Base-by-base conservation (phyloP, 2,888 invertebrate species). In the Lasioglossum zephyrum region DNA sequence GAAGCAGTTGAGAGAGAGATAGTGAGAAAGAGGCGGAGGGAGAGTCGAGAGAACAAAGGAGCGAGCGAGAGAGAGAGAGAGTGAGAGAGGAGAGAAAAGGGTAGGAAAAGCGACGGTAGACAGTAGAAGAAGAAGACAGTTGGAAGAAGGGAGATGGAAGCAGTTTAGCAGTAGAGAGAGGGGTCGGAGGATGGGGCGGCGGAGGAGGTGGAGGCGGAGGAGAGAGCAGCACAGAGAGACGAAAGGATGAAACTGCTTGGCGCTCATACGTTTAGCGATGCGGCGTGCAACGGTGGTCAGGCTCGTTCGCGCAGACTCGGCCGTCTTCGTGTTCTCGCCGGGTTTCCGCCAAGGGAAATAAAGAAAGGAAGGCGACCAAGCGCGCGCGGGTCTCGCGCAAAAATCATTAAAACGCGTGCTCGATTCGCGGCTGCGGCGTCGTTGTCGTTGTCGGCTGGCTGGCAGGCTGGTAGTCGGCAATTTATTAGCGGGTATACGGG, bases 401-500 rank as follows among this genome's bases (percentile, higher is more conserved):
- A 93, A 93, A 93, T 93, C 93, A 90, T 93, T 93, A 92, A 93
- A 92, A 92, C 92, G 91, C 89, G 90, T 87, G 90, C 85, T 86
- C 87, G 89, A 88, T 88, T 86, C 85, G 89, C 89, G 85, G 80
- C 85, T 79, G 88, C 87, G 86, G 90, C 90, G 86, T 89, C 82
- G 90, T 88, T 78, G 87, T 86, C 53, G 53, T 53, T 53, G 53
- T 53, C 53, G 53, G 53, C 9, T 9, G 53, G 53, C 53, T n/a
- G 53, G 53, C 53, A n/a, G 53, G 77, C 82, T 84, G 81, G 77
- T 78, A 81, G 66, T 72, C 66, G 77, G 72, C 79, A 79, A 89
- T 90, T 90, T 90, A 89, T 89, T 84, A 90, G 73, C 89, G 83
- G 53, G 76, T 77, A 81, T 81, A 80, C 74, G 69, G 78, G 47